Base-by-base conservation (phyloP, 2,888 invertebrate species). In the Trichacis sp. region DNA sequence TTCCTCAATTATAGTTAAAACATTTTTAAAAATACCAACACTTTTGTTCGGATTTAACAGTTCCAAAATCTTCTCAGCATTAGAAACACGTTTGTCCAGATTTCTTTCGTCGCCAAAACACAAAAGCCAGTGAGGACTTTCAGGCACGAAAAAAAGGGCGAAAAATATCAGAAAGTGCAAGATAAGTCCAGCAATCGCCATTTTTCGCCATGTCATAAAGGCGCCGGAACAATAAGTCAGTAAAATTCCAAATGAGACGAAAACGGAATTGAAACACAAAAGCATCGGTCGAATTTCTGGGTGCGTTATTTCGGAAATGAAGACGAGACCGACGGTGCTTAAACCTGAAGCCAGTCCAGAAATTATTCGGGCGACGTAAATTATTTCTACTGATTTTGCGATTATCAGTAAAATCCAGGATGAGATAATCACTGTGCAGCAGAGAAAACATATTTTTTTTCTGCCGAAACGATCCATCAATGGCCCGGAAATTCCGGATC, bases 101-200 rank as follows among this genome's bases (percentile, higher is more conserved):
- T 63, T 63, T 19, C 68, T 69, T 29, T 70, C 80, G 49, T 83
- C 80, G 69, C 77, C 80, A 71, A 88, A 87, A 36, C 82, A 84
- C 1, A 86, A 71, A n/a, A 87, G 77, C 89, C 89, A 89, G 61
- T 87, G 85, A 0, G 89, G 89, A 66, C 88, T 88, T 77, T 89
- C 89, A 0, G 89, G 89, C 42, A 88, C 70, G 6, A 85, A 76
- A 19, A 80, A 80, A 1, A 87, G 73, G 0, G 80, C 70, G 14
- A 83, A 38, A 6, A 85, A 78, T 6, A 85, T 83, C 0, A 78
- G 33, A 1, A 82, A 33, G 1, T 86, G 77, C 6, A 87, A 48
- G 1, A 73, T 70, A 19, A 85, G 81, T 69, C 85, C 87, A 4
- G 86, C 76, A 8, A 85, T 78, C 0, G 88, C 85, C 71, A 88